These are phyloP conservation scores for Ameiurus melas DNA, from an alignment of 2,113 vertebrate species.

Conservation along the genomic window DNA sequence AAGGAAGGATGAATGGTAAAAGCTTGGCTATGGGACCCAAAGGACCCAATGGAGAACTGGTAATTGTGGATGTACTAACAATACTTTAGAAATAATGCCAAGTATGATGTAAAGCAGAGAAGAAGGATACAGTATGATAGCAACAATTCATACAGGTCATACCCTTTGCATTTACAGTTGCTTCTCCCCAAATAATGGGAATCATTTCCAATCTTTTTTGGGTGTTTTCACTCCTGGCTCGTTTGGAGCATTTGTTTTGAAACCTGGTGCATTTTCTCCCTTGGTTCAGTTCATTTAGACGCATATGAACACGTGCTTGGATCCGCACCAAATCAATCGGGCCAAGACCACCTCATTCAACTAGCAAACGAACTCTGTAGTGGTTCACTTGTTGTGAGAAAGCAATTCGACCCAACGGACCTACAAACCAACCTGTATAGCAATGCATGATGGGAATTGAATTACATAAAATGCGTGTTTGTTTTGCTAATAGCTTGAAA, in stretches of 20 bases:
- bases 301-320: too few species aligned
- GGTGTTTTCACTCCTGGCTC: too few species aligned
- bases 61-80: slow-evolving; percentile 4
- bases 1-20: not conserved
- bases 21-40: not conserved
- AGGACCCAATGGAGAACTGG: not conserved
- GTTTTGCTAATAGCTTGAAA: too few species aligned
- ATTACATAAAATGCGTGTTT: too few species aligned
- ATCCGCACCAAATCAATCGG: too few species aligned
- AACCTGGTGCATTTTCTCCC: too few species aligned
- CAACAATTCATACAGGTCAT: not conserved
- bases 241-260: too few species aligned
- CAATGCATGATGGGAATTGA: too few species aligned
- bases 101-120: not conserved
- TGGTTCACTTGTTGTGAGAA: not conserved
- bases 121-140: not conserved
- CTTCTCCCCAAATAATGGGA: not conserved
- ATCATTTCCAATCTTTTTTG: not conserved
- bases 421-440: too few species aligned
- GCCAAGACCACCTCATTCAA: too few species aligned
- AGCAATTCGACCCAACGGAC: not conserved
- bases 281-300: too few species aligned
- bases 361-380: not conserved
- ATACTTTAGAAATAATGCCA: not conserved
- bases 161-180: not conserved